phyloP scores from a whole-genome alignment of 2,113 vertebrate species.

The Nesogale talazaci region DNA sequence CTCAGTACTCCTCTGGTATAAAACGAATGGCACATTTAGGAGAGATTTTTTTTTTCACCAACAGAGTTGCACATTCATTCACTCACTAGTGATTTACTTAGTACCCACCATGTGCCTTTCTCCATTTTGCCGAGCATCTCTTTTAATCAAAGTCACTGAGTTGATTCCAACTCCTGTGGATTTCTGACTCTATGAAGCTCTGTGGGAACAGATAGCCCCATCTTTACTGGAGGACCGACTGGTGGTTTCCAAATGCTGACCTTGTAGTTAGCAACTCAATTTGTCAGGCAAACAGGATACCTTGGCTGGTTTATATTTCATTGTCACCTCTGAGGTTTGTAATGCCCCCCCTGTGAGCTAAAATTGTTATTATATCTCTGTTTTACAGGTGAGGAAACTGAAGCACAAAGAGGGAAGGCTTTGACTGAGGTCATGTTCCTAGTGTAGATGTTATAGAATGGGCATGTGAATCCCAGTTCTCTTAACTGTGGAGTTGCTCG shows the following conservation, averaged over 20 bases:
- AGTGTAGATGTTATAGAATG: background rate
- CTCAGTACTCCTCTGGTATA: background rate
- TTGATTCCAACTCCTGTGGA: too few species aligned
- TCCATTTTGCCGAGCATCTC: background rate
- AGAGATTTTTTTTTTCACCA: background rate
- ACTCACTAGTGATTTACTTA: background rate
- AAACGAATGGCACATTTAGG: too few species aligned
- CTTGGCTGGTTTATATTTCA: background rate
- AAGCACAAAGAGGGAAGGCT: background rate
- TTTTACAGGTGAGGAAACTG: conserved; percentile 13
- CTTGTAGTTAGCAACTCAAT: too few species aligned
- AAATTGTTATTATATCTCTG: background rate
- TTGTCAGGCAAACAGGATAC: background rate
- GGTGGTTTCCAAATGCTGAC: too few species aligned
- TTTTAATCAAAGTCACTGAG: too few species aligned
- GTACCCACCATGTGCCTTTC: background rate
- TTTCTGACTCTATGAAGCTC: too few species aligned
- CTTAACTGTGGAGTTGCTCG: background rate
- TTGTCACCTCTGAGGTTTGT: background rate
- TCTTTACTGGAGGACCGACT: too few species aligned
- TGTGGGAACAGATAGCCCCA: too few species aligned
- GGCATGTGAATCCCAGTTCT: background rate
- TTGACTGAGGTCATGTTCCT: background rate
- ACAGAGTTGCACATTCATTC: background rate
- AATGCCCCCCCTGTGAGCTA: background rate